Base-by-base conservation (phyloP, 2,797 vertebrate species). In the Graptemys geographica region DNA sequence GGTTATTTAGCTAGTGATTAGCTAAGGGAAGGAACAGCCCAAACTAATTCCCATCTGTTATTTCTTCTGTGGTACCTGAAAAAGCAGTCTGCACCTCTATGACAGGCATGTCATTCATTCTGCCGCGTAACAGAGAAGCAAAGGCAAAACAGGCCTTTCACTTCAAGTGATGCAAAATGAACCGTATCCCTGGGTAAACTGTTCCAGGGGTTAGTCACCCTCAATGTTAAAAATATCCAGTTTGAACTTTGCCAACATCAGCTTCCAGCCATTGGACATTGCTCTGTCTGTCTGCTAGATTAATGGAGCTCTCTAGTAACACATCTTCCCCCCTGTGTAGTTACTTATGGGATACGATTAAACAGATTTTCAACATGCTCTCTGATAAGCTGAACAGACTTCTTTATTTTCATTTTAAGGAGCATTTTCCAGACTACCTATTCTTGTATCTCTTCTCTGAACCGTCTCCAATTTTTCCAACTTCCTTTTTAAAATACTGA, bases 291-390 rank as follows among this genome's bases (percentile, higher is more conserved):
- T 84, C 18, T 69, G 8, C 62, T 19, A n/a, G 79, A 31, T 79
- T 81, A 18, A 84, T 8, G 16, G 92, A 88, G 69, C 23, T 41
- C n/a, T 41, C 41, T 44, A 74, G 69, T 74, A 74, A 37, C 57
- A 95, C 86, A 94, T 78, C 33, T 78, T 85, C 83, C 51, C 79
- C 52, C 62, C 41, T 0, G 15, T 51, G 79, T 0, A n/a, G 76
- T 31, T 53, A 92, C 82, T 25, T 81, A 95, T n/a, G 69, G 79
- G 16, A 76, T 84, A 86, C 31, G 23, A 56, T 89, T 87, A 86
- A 8, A 3, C 33, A 79, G 69, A 65, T 85, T 91, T 78, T 90
- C 80, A 82, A 85, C 52, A 37, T 89, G 80, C 78, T 84, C 85
- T n/a, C 90, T 81, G 47, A 49, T 52, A 94, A 83, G n/a, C 80